Evolutionary conservation across 1,140 invertebrate species (phyloP), one percentile per base, ranked within the genome.

Genomic region (Sycophila sp.): DNA sequence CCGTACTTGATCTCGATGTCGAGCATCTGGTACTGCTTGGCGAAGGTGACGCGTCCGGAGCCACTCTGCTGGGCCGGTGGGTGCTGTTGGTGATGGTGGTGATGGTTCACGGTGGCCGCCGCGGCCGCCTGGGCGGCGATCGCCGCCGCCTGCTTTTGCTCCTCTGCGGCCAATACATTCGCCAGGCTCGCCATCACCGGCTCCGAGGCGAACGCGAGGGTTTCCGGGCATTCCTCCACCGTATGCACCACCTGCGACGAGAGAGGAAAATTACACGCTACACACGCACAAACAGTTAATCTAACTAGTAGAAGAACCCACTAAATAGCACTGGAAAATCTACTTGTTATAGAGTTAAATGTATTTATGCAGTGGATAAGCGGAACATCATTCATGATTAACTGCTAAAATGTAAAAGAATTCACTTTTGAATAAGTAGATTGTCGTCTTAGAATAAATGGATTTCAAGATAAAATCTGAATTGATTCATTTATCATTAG

Each of bases 1-100:
- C 96, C 96, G 81, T 97, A 97, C 81, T 96, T 96, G 68, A 97
- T 90, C 86, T 98, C 96, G 76, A 97, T 91, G 81, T 97, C 95
- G 59, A 96, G 86, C 85, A 98, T 94, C 70, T 91, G 89, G 83
- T 96, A 96, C 77, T 96, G 93, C 69, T 89, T 90, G n/a, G 91
- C 87, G 77, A 89, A 89, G 0, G 89, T 86, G 11, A 91, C 89
- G 15, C 88, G 85, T 49, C 79, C 66, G 0, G 11, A 10, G 5
- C 15, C 13, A 2, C 10, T 17, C 3, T 42, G 40, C 10, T 71
- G 69, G 13, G 79, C 83, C 24, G 51, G 68, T 0, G 60, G 58
- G 36, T 76, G 77, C 32, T 73, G 83, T 47, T 78, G 73, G 47
- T 74, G 80, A 8, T 49, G 26, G 55, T 71, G 58, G 8, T 75